Base-by-base conservation (phyloP, 2,888 invertebrate genomes). In the Beris morrisii region DNA sequence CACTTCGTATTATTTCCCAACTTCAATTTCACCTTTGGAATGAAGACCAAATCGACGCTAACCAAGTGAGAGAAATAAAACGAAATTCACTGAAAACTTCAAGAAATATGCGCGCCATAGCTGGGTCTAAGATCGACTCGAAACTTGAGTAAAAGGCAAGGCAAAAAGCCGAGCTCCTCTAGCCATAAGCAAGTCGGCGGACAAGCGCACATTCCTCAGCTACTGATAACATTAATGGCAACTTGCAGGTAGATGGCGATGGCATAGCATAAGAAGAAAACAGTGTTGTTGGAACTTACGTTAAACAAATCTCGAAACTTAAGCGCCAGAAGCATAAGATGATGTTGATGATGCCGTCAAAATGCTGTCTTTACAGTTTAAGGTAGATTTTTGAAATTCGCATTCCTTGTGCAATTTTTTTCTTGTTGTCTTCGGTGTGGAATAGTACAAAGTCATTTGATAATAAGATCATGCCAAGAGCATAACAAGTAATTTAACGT, bases 21-120 rank as follows among this genome's bases (percentile, higher is more conserved):
- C 45, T 45, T 45, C 45, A 58, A 58, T 58, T 58, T 58, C 58
- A 58, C 58, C 58, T 58, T 45, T 46, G 58, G 58, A 58, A 58
- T 58, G 58, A 58, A 45, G 58, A 46, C 46, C 56, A 56, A 56
- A 56, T 56, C 56, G 28, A 56, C 43, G 13, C 44, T 44, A 57
- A n/a, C n/a, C n/a, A 22, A 22, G 22, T 3, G 22, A 45, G 58
- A 58, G 30, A 46, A 58, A 45, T 15, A 58, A 28, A 56, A 43
- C 44, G 44, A 44, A 55, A 56, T 22, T 22, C 22, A 52, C 44
- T 12, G n/a, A n/a, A 9, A 9, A n/a, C 44, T 44, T 9, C 2
- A n/a, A 9, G 44, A 52, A 30, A 11, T 30, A 28, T 22, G 30
- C 7, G 44, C 11, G 44, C 44, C n/a, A 12, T 44, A n/a, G 44